Conservation (phyloP, 2,113 vertebrate genomes). For the Pungitius pungitius region DNA sequence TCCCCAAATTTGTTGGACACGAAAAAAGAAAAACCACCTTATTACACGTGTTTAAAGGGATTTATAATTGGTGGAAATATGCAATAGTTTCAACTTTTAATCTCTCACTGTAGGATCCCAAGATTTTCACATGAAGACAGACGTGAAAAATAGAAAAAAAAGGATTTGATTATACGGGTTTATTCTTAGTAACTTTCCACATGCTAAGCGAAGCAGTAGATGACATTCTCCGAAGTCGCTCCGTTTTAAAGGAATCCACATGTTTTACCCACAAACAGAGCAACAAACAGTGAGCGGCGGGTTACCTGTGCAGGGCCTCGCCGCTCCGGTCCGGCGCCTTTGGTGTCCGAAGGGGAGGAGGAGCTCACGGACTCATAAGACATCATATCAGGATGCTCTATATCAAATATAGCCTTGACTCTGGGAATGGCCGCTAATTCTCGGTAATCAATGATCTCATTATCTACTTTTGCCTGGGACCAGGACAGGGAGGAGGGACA, state of each 20-base stretch:
- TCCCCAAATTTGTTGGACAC: not conserved
- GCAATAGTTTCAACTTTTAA: not conserved
- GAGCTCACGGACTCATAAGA: constrained; percentile 91
- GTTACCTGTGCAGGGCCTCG: constrained; percentile 93
- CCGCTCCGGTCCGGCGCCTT: constrained; percentile 82
- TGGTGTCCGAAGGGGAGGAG: constrained; percentile 84
- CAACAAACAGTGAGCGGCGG: constrained; percentile 19
- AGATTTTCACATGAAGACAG: constrained; percentile 22
- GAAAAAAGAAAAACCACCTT: not conserved
- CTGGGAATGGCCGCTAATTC: constrained; percentile 99
- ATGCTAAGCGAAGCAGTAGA: not conserved
- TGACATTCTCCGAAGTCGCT: not conserved
- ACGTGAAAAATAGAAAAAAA: not conserved
- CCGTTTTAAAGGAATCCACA: not conserved
- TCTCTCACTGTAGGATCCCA: not conserved
- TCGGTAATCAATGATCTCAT: constrained; percentile 98
- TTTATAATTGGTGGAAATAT: not conserved
- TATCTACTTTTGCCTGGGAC: constrained; percentile 98
- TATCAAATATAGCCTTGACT: constrained; percentile 99
- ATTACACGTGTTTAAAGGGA: not conserved
- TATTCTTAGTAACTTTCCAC: not conserved
- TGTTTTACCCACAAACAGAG: constrained; percentile 41
- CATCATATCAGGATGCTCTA: constrained; percentile 97
- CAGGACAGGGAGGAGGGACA: constrained; percentile 46
- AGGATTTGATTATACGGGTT: not conserved